Base-by-base conservation (phyloP, 2,113 vertebrate species). In the Apteryx owenii region DNA sequence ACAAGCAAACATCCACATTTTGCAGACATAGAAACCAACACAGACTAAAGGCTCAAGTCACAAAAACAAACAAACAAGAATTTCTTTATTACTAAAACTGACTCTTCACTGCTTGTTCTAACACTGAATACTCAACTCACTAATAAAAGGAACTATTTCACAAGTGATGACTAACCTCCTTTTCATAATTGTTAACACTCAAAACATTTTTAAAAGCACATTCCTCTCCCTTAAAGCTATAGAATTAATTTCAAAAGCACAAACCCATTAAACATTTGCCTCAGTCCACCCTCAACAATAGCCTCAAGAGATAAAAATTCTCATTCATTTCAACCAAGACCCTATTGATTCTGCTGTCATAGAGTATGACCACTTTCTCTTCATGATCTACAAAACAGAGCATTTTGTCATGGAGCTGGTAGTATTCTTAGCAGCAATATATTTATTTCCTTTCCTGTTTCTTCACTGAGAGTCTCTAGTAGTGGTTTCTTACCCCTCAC, bases 161-260 rank as follows among this genome's bases (percentile, higher is more conserved):
- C 53, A 91, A 95, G 95, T 42, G 64, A 38, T 38, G 4, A 91
- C 69, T 85, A 94, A 87, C 90, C 95, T 95, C 85, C 86, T 96
- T 93, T 94, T 83, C 95, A 88, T 96, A 94, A 95, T 92, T 91
- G 91, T 93, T 96, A 94, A 46, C 33, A 48, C 91, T 97, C 96
- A 40, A 64, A 64, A 18, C 11, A 50, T 81, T 96, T 94, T 91
- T 87, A 93, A 95, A 97, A 96, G 96, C 84, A 3, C 38, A 53
- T 89, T 95, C 91, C 89, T 94, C 89, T 93, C 94, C 96, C 96
- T 96, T 95, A 65, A 81, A 93, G 81, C 95, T 94, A 95, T 1
- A 95, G 91, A 96, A 97, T 81, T 76, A 28, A 93, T 87, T 96
- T 93, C 89, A 89, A 94, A 97, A 95, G 95, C 96, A 89, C 62